Evolutionary conservation across 2,888 invertebrate species (phyloP), one percentile per base, ranked within the genome.

Genomic region (Timandra comae): DNA sequence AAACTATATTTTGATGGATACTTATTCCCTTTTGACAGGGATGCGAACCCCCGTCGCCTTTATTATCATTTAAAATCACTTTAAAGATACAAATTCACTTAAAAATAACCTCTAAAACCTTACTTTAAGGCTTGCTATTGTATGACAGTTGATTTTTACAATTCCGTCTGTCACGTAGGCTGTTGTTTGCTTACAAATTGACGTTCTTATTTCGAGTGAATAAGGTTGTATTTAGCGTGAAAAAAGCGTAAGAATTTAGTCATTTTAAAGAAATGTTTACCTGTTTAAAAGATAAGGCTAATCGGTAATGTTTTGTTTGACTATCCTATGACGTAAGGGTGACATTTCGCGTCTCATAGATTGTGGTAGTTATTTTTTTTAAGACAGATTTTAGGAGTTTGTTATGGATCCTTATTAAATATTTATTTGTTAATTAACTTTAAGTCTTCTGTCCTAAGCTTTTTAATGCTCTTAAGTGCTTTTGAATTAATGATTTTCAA

Each of bases 231-330:
- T 44, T 43, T 35, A 22, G 25, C 12, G 10, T n/a, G n/a, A n/a
- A n/a, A n/a, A 35, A 30, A 27, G 27, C 5, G 25, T 7, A 23
- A 51, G 60, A 68, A 74, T 76, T 66, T 63, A 70, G 69, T 69
- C 57, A 64, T 74, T 69, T 60, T 35, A 47, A 57, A 62, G 69
- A 69, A 72, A 63, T 70, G 67, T 68, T 73, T 80, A 78, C 77
- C 77, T 73, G 69, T 55, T 47, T 28, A 67, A n/a, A n/a, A n/a
- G 77, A 81, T 82, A 78, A 75, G 52, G 49, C 64, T 80, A 79
- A 82, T 82, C 82, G 68, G 70, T 78, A 69, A 75, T 67, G 63
- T 68, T 75, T 74, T 80, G 72, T 80, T 81, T 78, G 68, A 56
- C 53, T 45, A 50, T 40, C 38, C 49, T 43, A 56, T 68, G 66